Percentiles rank a stretch among this genome's conserved stretches.
These are phyloP conservation scores for Metallyticus violacea DNA, from an alignment of 2,888 invertebrate species.

Conservation along the genomic window DNA sequence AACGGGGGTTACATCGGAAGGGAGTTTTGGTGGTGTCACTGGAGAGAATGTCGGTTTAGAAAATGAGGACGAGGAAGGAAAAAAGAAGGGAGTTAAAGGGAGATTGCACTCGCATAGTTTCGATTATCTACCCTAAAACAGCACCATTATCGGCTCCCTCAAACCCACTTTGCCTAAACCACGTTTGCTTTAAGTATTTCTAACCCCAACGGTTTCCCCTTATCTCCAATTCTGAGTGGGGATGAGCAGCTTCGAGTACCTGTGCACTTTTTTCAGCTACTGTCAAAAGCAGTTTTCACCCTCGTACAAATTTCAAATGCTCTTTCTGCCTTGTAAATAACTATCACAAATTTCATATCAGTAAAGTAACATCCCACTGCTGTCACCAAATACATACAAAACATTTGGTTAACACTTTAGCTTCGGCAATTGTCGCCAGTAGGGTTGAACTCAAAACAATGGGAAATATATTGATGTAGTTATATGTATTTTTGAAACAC, in stretches of 20 bases:
- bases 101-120: neutral
- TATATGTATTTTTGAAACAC: no score
- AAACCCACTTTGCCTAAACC: neutral
- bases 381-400: no score
- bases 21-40: neutral
- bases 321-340: neutral
- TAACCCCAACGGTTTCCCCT: neutral
- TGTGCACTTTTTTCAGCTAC: neutral
- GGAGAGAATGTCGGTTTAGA: neutral
- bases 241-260: neutral
- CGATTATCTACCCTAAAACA: neutral
- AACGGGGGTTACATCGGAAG: neutral
- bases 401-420: no score
- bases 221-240: neutral
- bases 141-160: neutral
- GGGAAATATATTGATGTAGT: no score
- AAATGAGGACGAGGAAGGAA: neutral
- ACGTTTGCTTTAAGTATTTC: neutral
- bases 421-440: no score
- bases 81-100: neutral
- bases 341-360: no score
- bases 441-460: no score
- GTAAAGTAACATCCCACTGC: no score
- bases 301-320: no score
- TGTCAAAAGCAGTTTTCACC: neutral